Percentiles rank a stretch among this genome's conserved stretches.
These are phyloP conservation scores for Corapipo altera DNA, from an alignment of 2,113 vertebrate genomes.

Conservation along the genomic window DNA sequence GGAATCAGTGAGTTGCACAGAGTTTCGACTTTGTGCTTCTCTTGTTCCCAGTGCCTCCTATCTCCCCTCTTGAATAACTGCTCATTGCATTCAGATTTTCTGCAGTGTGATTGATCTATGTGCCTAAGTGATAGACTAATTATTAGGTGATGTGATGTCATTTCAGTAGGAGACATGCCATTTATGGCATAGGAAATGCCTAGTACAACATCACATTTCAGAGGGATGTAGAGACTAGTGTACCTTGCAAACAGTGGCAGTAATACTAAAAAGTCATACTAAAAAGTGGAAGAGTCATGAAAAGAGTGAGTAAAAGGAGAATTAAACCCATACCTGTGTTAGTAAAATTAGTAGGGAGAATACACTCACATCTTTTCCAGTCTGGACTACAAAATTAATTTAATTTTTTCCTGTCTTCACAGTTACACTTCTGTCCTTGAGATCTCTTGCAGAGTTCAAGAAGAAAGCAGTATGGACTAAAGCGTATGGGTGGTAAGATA, in stretches of 20 bases:
- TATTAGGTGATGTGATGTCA: neutral
- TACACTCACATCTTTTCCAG: neutral
- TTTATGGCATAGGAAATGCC: neutral
- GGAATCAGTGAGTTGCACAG: neutral
- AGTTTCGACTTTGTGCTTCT: neutral
- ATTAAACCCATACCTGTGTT: neutral
- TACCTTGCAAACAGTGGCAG: neutral
- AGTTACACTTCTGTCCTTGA: slow-evolving; percentile 85
- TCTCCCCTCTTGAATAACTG: neutral
- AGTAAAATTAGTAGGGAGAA: neutral
- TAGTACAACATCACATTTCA: neutral
- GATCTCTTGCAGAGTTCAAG: slow-evolving; percentile 83
- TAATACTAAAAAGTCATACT: neutral
- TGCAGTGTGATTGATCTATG: neutral
- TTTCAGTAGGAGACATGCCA: neutral
- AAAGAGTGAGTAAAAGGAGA: neutral
- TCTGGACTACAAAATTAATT: neutral
- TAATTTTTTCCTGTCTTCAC: slow-evolving; percentile 27
- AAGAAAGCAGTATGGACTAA: slow-evolving; percentile 93
- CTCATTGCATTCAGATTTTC: neutral
- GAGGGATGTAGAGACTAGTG: neutral
- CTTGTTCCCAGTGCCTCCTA: neutral
- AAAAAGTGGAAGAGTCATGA: neutral
- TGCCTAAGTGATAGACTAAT: neutral
- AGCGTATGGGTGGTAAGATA: slow-evolving; percentile 84